These are phyloP conservation scores for Pangasius krempfi DNA, from an alignment of 2,797 vertebrate species.

Conservation along the genomic window DNA sequence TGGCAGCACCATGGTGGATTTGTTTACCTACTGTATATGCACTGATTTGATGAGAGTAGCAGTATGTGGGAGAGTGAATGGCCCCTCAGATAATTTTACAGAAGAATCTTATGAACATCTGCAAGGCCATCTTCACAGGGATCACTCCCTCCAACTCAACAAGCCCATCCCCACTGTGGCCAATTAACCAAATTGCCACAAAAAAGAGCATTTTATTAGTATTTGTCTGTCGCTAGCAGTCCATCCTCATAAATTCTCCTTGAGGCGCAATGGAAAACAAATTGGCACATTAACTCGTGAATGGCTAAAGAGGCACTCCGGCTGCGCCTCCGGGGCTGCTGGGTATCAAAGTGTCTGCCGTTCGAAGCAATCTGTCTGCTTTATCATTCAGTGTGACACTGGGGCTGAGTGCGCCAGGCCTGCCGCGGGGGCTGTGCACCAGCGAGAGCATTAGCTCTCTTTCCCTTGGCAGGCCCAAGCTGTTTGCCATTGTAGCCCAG, in stretches of 20 bases:
- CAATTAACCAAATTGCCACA: slow-evolving; percentile 93
- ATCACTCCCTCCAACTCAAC: slow-evolving; percentile 63
- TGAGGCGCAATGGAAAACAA: slow-evolving; percentile 79
- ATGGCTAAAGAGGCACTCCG: slow-evolving; percentile 76
- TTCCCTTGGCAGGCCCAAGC: slow-evolving; percentile 75
- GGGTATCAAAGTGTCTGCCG: slow-evolving; percentile 82
- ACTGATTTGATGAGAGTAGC: slow-evolving; percentile 30
- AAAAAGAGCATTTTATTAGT: slow-evolving; percentile 92
- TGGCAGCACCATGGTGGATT: background rate
- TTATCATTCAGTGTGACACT: slow-evolving; percentile 84
- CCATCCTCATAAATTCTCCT: slow-evolving; percentile 85
- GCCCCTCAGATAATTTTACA: slow-evolving; percentile 50
- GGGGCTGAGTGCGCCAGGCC: slow-evolving; percentile 67
- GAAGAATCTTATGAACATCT: slow-evolving; percentile 66
- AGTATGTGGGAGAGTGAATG: slow-evolving; percentile 30
- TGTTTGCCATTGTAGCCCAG: slow-evolving; percentile 78
- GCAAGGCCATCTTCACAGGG: slow-evolving; percentile 62
- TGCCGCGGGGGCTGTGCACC: slow-evolving; percentile 62
- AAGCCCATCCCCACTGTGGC: slow-evolving; percentile 83
- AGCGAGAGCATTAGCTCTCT: slow-evolving; percentile 75
- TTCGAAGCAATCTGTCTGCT: slow-evolving; percentile 83
- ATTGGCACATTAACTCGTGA: slow-evolving; percentile 82
- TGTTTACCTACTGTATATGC: slow-evolving; percentile 33
- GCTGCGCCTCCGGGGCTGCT: slow-evolving; percentile 78
- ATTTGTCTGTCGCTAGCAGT: slow-evolving; percentile 83